Evolutionary conservation across 2,888 invertebrate genomes (phyloP).

Genomic region (Lepidocyrtoides sp.): DNA sequence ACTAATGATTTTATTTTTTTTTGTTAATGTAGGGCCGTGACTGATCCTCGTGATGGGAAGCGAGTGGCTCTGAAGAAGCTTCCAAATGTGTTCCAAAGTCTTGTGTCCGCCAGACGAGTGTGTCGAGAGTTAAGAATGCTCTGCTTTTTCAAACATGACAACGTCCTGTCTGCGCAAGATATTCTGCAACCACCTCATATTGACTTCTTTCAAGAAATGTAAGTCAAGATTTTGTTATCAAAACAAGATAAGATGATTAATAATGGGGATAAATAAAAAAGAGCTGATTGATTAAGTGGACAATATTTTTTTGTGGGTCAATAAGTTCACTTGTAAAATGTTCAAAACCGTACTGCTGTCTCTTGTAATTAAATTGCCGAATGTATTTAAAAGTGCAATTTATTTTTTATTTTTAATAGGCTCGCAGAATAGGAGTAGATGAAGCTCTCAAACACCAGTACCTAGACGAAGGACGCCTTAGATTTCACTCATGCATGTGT

Average conservation of each 20-base stretch:
- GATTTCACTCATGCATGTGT: conserved; percentile 99
- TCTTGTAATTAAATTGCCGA: too few relatives aligned
- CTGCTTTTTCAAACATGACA: conserved; percentile 99
- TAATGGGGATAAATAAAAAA: too few relatives aligned
- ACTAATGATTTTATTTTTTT: neutral
- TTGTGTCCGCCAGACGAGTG: conserved; percentile 99
- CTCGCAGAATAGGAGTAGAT: conserved; percentile 97
- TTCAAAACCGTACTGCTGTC: too few relatives aligned
- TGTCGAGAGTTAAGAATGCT: conserved; percentile 99
- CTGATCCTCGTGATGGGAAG: conserved; percentile 99
- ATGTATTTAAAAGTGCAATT: too few relatives aligned
- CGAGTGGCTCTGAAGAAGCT: conserved; percentile 99
- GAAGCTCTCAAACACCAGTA: conserved; percentile 99
- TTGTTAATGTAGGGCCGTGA: conserved; percentile 96
- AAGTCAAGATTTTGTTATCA: conserved; percentile 86
- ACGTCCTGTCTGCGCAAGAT: conserved; percentile 99
- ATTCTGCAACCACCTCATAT: conserved; percentile 99
- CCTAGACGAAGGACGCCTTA: conserved; percentile 98
- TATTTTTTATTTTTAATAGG: too few relatives aligned
- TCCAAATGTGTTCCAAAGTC: conserved; percentile 99
- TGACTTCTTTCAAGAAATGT: conserved; percentile 99
- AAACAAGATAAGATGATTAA: too few relatives aligned
- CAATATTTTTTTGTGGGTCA: too few relatives aligned
- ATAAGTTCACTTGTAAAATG: too few relatives aligned
- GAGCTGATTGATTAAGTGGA: too few relatives aligned